Base-by-base conservation (phyloP, 2,888 invertebrate genomes). In the Chymomyza caudatula region DNA sequence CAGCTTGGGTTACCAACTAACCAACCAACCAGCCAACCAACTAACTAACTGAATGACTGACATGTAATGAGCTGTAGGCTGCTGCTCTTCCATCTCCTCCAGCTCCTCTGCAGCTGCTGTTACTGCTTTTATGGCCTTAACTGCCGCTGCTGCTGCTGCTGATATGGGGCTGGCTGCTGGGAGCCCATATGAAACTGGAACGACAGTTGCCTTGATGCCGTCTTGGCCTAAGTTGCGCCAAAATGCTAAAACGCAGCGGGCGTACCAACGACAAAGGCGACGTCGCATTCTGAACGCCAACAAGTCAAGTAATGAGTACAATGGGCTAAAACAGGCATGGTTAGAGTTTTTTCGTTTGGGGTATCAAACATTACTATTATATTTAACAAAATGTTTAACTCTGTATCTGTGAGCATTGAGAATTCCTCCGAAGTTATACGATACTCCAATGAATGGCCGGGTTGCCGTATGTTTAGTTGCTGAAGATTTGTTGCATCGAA, bases 171-270 rank as follows among this genome's bases (percentile, higher is more conserved):
- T 71, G 65, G 57, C 60, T 67, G 76, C 51, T 20, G 23, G n/a
- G 4, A 8, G 47, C 8, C 11, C 15, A 55, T n/a, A n/a, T n/a
- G n/a, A n/a, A n/a, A n/a, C n/a, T n/a, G n/a, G n/a, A n/a, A n/a
- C n/a, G n/a, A n/a, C n/a, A n/a, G n/a, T n/a, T 11, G 29, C 29
- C 29, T 62, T 53, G 67, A 66, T 76, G 84, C 84, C 77, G 74
- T 62, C 29, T 37, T 37, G 67, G 58, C 51, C 60, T 69, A 70
- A 75, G 65, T 77, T 83, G 69, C 77, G 67, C 71, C 80, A 77
- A 80, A 80, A 80, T 79, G 74, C 71, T 80, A 71, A 74, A 83
- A 73, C 77, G 67, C 80, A 80, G 84, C 80, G 71, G 86, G 80
- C 65, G 83, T 66, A 65, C 11, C 72, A 69, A 76, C 78, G 65